phyloP scores from a whole-genome alignment of 2,113 vertebrate species.

The Menidia beryllina region DNA sequence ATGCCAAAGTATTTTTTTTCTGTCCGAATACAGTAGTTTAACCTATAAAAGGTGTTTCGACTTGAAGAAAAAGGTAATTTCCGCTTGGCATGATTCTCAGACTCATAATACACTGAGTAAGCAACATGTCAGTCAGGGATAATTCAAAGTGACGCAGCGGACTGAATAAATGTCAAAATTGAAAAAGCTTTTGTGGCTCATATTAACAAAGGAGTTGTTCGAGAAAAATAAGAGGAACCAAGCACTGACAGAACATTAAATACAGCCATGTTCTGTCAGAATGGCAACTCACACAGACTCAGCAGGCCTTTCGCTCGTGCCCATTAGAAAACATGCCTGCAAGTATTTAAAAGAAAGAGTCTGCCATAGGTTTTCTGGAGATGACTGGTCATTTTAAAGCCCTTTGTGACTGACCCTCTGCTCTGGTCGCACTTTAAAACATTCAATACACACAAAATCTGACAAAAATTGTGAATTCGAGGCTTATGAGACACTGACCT shows the following conservation, averaged over 20 bases:
- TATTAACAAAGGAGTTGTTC: background rate
- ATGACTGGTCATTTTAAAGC: background rate
- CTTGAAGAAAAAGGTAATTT: background rate
- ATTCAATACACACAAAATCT: background rate
- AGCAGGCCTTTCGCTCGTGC: slow-evolving; percentile 6
- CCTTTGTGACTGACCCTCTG: background rate
- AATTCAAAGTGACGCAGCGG: background rate
- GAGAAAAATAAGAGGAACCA: background rate
- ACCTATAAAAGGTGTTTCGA: background rate
- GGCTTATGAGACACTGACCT: background rate
- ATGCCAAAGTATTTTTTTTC: too few relatives aligned
- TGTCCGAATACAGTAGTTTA: too few relatives aligned
- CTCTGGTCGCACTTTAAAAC: background rate
- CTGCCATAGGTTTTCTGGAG: background rate
- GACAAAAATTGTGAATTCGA: background rate
- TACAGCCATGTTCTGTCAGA: too few relatives aligned
- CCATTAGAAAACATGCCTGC: too few relatives aligned
- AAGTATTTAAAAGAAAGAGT: too few relatives aligned
- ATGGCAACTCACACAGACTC: too few relatives aligned
- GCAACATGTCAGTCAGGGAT: background rate
- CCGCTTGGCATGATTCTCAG: background rate
- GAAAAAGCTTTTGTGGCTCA: background rate
- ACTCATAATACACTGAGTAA: slow-evolving; percentile 12
- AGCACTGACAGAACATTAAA: background rate
- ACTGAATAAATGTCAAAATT: slow-evolving; percentile 4